Evolutionary conservation across 2,888 invertebrate genomes (phyloP).

Genomic region (Drosophila acutilabella): DNA sequence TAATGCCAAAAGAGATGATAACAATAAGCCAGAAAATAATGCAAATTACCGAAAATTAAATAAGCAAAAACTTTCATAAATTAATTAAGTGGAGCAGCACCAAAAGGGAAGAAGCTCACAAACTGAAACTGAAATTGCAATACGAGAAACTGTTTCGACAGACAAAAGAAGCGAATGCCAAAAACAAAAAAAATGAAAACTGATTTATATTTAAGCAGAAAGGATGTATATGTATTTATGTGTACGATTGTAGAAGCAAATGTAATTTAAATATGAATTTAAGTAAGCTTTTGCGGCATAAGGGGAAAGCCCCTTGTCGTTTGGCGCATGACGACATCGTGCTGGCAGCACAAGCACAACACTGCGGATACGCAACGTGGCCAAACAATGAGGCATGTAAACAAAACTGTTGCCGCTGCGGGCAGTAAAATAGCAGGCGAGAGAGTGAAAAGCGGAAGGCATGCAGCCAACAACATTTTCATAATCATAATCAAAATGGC

Average conservation of each 20-base stretch:
- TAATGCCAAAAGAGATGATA: not conserved
- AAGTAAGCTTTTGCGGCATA: constrained; percentile 56
- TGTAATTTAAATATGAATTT: constrained; percentile 78
- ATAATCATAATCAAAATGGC: constrained; percentile 82
- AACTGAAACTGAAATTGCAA: constrained; percentile 6
- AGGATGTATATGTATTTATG: constrained; percentile 28
- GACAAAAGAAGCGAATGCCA: constrained; percentile 27
- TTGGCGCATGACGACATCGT: constrained; percentile 45
- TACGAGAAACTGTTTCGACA: constrained; percentile 17
- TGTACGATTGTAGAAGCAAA: constrained; percentile 47
- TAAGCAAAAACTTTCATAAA: constrained; percentile 31
- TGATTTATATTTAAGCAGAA: constrained; percentile 33
- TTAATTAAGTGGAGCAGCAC: constrained; percentile 25
- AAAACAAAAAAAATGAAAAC: constrained; percentile 13
- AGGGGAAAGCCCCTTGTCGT: constrained; percentile 36
- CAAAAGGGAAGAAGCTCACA: constrained; percentile 18
- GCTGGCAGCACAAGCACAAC: constrained; percentile 40
- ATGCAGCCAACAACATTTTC: constrained; percentile 70
- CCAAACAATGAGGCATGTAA: constrained; percentile 81
- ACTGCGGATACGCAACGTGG: constrained; percentile 70
- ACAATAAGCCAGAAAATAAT: constrained; percentile 17
- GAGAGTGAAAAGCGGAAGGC: constrained; percentile 18
- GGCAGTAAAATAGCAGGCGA: constrained; percentile 29
- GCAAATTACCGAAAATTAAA: constrained; percentile 5
- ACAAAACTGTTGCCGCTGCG: constrained; percentile 66